Base-by-base conservation (phyloP, 2,888 invertebrate species). In the Oscheius onirici region DNA sequence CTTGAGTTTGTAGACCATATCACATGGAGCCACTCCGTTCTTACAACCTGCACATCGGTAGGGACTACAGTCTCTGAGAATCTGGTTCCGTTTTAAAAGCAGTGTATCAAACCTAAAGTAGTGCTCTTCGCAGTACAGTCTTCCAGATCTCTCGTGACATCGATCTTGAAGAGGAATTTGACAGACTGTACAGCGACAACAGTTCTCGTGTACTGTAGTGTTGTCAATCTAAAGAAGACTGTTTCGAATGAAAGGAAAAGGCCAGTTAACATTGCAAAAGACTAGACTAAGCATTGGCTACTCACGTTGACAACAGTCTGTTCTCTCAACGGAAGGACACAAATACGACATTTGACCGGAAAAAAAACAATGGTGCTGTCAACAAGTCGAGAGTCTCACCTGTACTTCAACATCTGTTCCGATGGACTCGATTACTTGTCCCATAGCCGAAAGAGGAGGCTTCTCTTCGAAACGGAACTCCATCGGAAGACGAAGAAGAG, bases 121-220 rank as follows among this genome's bases (percentile, higher is more conserved):
- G 90, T 99, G 97, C 88, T 93, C 93, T 89, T 94, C 92, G 91
- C 99, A 99, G 91, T 95, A 97, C 72, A 99, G 92, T 90, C 95
- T 95, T 84, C 95, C 95, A 88, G 97, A 96, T 87, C 96, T 91
- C 85, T 94, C 95, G 91, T 95, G 99, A 91, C 99, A 99, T 91
- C 96, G 97, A 90, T 97, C 97, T 52, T 94, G 93, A 86, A 99
- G 92, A 77, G 93, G 92, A 88, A 92, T 92, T 88, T 94, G 92
- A 91, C 97, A 99, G 90, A 97, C 95, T 88, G 92, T 93, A 90
- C 97, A 99, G 86, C 95, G 92, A 79, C 97, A 96, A 90, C 99
- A 99, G 82, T 94, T 93, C 80, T 95, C 93, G 90, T 99, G 99
- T 54, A 44, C 24, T 8, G 20, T n/a, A 26, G 43, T 24, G 43